These are phyloP conservation scores for Tachystola acroxantha DNA, from an alignment of 2,888 invertebrate genomes.

Conservation along the genomic window DNA sequence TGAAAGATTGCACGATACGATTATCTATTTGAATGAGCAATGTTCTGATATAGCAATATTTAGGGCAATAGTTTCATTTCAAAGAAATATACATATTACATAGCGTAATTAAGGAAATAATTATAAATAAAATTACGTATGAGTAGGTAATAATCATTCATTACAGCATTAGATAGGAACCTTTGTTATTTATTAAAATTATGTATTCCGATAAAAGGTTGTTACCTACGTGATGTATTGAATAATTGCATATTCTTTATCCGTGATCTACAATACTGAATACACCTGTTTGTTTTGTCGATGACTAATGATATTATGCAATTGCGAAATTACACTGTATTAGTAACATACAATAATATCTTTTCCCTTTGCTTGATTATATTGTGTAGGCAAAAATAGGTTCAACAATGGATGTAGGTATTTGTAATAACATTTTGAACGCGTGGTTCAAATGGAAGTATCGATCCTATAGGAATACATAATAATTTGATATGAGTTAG, in stretches of 20 bases:
- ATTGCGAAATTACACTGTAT: no score
- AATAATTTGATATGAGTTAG: no score
- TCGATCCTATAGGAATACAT: no score
- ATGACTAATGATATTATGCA: no score
- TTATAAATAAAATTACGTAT: neutral
- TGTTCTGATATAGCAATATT: conserved; percentile 7
- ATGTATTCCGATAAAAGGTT: neutral
- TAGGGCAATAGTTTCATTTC: conserved; percentile 4
- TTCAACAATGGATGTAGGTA: no score
- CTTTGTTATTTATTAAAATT: neutral
- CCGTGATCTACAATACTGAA: no score
- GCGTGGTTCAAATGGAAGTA: no score
- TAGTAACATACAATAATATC: no score
- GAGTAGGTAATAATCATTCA: neutral
- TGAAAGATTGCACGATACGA: neutral
- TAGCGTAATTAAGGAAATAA: neutral
- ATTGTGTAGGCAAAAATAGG: no score
- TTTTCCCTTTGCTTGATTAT: no score
- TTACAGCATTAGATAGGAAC: neutral
- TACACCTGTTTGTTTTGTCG: neutral
- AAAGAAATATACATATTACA: neutral
- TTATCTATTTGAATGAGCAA: conserved; percentile 3
- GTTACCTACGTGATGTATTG: neutral
- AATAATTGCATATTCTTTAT: neutral
- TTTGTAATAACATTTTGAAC: no score